Conservation (phyloP, 2,113 vertebrate genomes). For the Erinaceus europaeus region DNA sequence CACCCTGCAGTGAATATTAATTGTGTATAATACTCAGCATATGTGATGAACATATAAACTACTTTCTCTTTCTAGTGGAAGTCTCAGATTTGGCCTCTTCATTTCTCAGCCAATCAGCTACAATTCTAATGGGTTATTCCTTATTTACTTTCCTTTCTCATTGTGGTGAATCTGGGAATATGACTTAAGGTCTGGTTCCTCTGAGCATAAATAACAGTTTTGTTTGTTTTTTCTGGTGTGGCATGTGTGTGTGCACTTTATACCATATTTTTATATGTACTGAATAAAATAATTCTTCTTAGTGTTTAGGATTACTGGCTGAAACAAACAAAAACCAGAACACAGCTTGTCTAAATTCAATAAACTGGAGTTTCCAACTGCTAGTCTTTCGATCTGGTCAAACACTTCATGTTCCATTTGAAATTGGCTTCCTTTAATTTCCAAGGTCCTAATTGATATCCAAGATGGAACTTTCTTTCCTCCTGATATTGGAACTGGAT, state of each 20-base stretch:
- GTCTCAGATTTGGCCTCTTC: background rate
- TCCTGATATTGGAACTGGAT: background rate
- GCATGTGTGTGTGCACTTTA: background rate
- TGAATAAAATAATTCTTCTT: constrained; percentile 10
- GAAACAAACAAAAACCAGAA: background rate
- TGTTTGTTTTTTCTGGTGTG: background rate
- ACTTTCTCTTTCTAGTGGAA: background rate
- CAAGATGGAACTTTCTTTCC: background rate
- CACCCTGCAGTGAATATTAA: background rate
- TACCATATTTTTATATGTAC: background rate
- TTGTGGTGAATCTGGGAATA: background rate
- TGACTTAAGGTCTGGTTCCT: background rate
- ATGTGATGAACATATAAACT: no score
- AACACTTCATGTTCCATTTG: background rate
- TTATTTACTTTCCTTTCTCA: background rate
- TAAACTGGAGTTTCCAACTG: constrained; percentile 38
- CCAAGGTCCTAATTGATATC: background rate
- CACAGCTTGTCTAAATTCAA: background rate
- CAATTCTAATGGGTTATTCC: background rate
- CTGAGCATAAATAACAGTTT: background rate
- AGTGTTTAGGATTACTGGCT: constrained; percentile 1
- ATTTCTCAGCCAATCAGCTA: background rate
- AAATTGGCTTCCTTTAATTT: constrained; percentile 12
- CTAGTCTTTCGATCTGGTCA: background rate
- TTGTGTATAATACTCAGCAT: background rate